Base-by-base conservation (phyloP, 2,888 invertebrate genomes). In the Philonicus albiceps region DNA sequence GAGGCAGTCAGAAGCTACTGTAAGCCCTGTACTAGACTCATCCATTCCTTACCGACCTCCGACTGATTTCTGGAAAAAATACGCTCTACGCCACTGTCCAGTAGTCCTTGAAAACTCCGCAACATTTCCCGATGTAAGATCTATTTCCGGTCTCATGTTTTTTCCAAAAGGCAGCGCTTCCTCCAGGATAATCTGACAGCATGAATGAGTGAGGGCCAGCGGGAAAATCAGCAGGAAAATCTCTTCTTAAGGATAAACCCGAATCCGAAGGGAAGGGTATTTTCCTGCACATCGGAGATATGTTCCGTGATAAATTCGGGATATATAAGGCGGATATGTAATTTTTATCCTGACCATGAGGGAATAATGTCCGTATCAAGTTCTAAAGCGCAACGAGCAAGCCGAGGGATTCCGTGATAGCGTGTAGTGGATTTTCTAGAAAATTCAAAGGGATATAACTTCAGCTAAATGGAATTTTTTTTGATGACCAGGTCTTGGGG, bases 241-340 rank as follows among this genome's bases (percentile, higher is more conserved):
- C 64, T 64, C 86, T 31, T 75, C 86, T 31, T 75, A 76, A 55
- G 86, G 86, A 86, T 86, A 75, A 86, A 86, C 86, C 31, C 43
- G 78, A 86, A 72, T 80, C 86, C 86, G 16, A 43, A 49, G 49
- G 72, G 73, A 73, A 76, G 86, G 86, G 40, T 86, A 78, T 86
- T 78, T 85, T 76, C 43, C 43, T 73, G 85, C 31, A 78, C 31
- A 49, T 53, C 22, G 30, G 53, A 85, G 84, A 55, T 87, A 37
- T 83, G 87, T 87, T 76, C 55, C 75, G 53, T 85, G 85, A 85
- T 85, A 85, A 85, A 85, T 85, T 85, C 85, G 55, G 81, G 87
- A 87, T 86, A 86, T 83, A 86, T 83, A 73, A 55, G 55, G 72
- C 64, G 87, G 87, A 87, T 87, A 86, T 86, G 80, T 86, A 86